phyloP scores from a whole-genome alignment of 1,140 invertebrate genomes.

The Dryas iulia region DNA sequence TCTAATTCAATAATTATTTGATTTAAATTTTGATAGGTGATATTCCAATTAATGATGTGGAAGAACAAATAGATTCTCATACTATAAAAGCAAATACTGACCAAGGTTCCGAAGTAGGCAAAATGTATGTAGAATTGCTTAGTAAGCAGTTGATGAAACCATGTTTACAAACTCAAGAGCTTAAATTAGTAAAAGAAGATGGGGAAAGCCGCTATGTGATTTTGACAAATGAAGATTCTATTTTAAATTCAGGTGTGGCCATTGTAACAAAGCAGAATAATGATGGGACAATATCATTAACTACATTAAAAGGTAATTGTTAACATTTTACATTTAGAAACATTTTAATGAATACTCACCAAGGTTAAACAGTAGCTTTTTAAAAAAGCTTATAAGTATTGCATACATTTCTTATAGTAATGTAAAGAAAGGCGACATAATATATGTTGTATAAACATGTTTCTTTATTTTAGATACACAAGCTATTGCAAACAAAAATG shows the following conservation, averaged over 20 bases:
- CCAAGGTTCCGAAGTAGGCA: conserved; percentile 34
- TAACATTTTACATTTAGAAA: not conserved
- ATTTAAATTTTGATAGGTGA: not conserved
- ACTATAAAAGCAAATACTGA: conserved; percentile 20
- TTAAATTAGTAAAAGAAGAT: conserved; percentile 58
- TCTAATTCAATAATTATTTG: not conserved
- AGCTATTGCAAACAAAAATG: conserved; percentile 30
- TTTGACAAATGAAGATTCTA: conserved; percentile 40
- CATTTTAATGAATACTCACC: no score
- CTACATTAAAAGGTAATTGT: conserved; percentile 51
- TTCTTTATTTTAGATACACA: conserved; percentile 11
- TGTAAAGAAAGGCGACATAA: no score
- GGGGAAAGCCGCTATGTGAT: conserved; percentile 57
- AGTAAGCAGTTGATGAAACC: conserved; percentile 49
- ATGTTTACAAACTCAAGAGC: conserved; percentile 51
- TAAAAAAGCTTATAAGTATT: no score
- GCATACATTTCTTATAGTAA: no score
- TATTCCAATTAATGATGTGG: conserved; percentile 17
- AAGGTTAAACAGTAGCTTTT: no score
- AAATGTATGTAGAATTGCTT: conserved; percentile 60
- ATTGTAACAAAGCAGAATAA: conserved; percentile 68
- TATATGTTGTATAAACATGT: not conserved
- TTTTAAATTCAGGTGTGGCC: conserved; percentile 42
- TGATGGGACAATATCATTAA: conserved; percentile 70
- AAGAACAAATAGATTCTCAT: conserved; percentile 13